A percentile compares a stretch with the other conserved stretches of the same genome.
Conservation (phyloP, 37 sponge, comb jelly and placozoan species). For the Beroe ovata region DNA sequence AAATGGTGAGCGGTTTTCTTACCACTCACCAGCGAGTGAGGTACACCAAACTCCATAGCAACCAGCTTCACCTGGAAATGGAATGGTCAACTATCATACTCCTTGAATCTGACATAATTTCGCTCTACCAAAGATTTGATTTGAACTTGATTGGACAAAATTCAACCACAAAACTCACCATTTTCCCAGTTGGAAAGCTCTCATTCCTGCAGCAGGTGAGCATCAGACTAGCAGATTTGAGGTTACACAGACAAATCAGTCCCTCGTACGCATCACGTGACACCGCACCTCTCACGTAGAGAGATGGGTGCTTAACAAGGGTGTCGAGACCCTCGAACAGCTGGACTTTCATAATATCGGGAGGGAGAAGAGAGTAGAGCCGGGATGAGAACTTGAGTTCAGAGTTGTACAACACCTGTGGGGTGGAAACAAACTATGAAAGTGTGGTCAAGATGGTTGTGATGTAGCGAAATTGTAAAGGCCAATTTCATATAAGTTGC, state of each 20-base stretch:
- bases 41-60: constrained; percentile 64
- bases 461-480: not conserved
- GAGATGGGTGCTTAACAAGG: constrained; percentile 71
- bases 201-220: constrained; percentile 44
- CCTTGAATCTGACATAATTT: too few species aligned
- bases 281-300: constrained; percentile 71
- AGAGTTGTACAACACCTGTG: constrained; percentile 81
- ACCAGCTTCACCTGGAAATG: constrained; percentile 24
- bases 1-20: constrained; percentile 13
- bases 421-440: not conserved
- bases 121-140: too few species aligned
- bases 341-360: constrained; percentile 73
- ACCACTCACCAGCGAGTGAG: not conserved
- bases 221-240: constrained; percentile 30
- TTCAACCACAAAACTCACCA: not conserved
- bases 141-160: too few species aligned
- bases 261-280: constrained; percentile 72
- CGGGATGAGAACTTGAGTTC: constrained; percentile 77
- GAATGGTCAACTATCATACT: too few species aligned
- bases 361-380: constrained; percentile 78
- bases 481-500: too few species aligned
- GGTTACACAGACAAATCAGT: constrained; percentile 74
- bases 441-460: not conserved
- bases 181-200: constrained; percentile 18
- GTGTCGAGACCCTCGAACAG: constrained; percentile 72